Evolutionary conservation across 2,888 invertebrate species (phyloP).

Genomic region (Agrotis segetum): DNA sequence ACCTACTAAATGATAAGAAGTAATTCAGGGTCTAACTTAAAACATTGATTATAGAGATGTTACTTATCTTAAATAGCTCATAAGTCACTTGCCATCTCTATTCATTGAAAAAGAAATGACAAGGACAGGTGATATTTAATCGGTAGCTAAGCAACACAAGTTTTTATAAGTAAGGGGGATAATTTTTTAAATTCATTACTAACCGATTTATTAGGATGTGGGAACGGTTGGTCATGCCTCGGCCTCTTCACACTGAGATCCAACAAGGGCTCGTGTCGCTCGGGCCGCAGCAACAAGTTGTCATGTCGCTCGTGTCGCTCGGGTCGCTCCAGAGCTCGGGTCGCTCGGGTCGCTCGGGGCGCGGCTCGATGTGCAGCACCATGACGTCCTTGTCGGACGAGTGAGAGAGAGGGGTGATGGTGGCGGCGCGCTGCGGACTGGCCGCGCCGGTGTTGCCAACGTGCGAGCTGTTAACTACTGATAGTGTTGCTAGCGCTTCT

Average conservation of each 20-base stretch:
- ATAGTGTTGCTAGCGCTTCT: conserved; percentile 92
- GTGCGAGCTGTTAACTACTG: conserved; percentile 91
- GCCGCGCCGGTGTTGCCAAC: conserved; percentile 75
- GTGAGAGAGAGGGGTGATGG: conserved; percentile 92
- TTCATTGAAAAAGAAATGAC: too few relatives aligned
- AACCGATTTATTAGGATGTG: conserved; percentile 78
- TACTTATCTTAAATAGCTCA: too few relatives aligned
- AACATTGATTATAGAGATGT: too few relatives aligned
- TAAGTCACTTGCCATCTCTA: too few relatives aligned
- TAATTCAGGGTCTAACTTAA: too few relatives aligned
- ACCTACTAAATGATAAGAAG: too few relatives aligned
- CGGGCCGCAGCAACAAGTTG: conserved; percentile 62
- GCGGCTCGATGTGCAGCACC: conserved; percentile 90
- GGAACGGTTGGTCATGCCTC: conserved; percentile 70
- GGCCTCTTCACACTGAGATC: conserved; percentile 76
- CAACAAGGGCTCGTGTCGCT: conserved; percentile 68
- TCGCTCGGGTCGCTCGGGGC: conserved; percentile 91
- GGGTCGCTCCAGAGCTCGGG: conserved; percentile 80
- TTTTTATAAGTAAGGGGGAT: too few relatives aligned
- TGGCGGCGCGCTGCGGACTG: conserved; percentile 86
- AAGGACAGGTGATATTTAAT: too few relatives aligned
- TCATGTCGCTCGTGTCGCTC: conserved; percentile 63
- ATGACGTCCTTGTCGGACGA: conserved; percentile 92
- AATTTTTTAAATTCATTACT: conserved; percentile 34
- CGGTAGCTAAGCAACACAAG: too few relatives aligned